A percentile compares a stretch with the other conserved stretches of the same genome.
Conservation (phyloP, 2,888 invertebrate genomes). For the Incurvaria masculella region DNA sequence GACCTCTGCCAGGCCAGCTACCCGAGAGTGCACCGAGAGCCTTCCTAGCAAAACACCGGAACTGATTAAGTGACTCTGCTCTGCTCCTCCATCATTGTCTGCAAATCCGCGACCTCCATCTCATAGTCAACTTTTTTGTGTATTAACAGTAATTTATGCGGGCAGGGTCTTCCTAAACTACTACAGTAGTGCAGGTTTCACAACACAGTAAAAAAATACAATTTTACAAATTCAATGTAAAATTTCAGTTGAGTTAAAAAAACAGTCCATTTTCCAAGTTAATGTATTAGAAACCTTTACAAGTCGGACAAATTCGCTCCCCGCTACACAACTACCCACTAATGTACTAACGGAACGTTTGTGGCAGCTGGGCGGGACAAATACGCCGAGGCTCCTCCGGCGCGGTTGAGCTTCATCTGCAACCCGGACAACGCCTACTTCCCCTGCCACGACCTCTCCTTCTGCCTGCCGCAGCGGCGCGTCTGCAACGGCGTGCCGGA, state of each 20-base stretch:
- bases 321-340: background rate
- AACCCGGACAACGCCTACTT: conserved; percentile 16
- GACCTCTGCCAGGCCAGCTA: no score
- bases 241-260: background rate
- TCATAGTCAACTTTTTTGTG: no score
- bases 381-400: conserved; percentile 24
- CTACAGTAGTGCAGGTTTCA: no score
- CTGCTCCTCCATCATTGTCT: no score
- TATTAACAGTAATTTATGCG: no score
- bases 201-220: no score
- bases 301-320: background rate
- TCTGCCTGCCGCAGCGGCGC: conserved; percentile 59
- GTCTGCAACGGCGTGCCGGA: conserved; percentile 67
- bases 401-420: conserved; percentile 29
- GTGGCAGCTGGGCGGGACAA: conserved; percentile 5
- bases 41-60: no score
- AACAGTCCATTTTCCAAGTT: background rate
- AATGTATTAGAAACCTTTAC: background rate
- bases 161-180: no score
- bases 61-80: no score
- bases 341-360: background rate
- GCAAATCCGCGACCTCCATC: no score
- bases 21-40: no score
- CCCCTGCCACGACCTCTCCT: conserved; percentile 31
- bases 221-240: no score